Evolutionary conservation across 2,797 vertebrate genomes (phyloP), one percentile per base, ranked within the genome.

Genomic region (Sternotherus odoratus): DNA sequence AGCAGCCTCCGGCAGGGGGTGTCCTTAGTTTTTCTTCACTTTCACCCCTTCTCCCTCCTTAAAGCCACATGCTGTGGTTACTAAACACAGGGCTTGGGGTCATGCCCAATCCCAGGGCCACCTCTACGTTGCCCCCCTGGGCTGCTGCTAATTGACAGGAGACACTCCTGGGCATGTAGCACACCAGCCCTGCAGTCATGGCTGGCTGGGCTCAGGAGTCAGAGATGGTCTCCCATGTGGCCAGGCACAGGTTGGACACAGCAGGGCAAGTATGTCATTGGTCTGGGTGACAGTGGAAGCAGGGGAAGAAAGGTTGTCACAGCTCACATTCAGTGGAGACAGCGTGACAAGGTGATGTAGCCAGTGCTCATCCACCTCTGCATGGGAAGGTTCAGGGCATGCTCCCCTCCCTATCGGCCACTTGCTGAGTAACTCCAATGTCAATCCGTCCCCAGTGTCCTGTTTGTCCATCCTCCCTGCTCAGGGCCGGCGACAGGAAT

Each of bases 21-120:
- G 66, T 87, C 63, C 50, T 90, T 79, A 48, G 83, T 79, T 91
- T 86, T 87, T 39, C 63, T 69, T 77, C 36, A 48, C 63, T 86
- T 51, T 28, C 43, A 88, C 86, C 92, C 74, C 78, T 82, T 91
- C 85, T 86, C 30, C 30, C 50, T 56, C 88, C 26, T 49, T 3
- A 51, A 28, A 39, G 74, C 54, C 82, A 78, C 82, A 1, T 12
- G 2, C 77, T 85, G 87, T 49, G 8, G 2, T 0, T 0, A 9
- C 46, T 57, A 8, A 85, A 69, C 75, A 72, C 0, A 0, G 91
- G 85, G 83, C 79, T 79, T 69, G 3, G 69, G 75, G 12, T 46
- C 39, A 46, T 74, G 24, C 24, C 43, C 72, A 16, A 26, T 48
- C 43, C 43, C 26, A 48, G 43, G 26, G 43, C 26, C 39, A 48